Conservation (phyloP, 2,113 vertebrate species). For the Ptilorrhoa leucosticta region DNA sequence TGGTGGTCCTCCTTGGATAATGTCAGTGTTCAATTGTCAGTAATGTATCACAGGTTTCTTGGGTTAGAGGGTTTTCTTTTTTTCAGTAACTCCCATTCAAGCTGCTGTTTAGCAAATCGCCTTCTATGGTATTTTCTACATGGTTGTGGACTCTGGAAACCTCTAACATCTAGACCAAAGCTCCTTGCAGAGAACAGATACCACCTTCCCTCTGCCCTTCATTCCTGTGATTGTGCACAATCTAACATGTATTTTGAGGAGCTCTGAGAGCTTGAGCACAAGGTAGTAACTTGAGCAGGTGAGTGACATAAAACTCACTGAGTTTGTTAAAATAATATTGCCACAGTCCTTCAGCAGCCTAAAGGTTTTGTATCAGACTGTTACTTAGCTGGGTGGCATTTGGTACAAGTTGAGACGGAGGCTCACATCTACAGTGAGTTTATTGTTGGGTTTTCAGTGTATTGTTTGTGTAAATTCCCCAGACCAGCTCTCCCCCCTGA, state of each 20-base stretch:
- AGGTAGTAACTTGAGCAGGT: not conserved
- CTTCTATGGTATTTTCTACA: not conserved
- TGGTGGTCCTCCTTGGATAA: not conserved
- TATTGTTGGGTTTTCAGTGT: constrained; percentile 43
- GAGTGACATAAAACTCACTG: not conserved
- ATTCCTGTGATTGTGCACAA: not conserved
- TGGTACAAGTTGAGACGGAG: not conserved
- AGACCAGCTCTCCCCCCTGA: constrained; percentile 1
- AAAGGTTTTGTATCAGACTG: not conserved
- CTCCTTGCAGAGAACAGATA: not conserved
- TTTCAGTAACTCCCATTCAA: not conserved
- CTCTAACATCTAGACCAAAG: not conserved
- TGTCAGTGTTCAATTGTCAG: not conserved
- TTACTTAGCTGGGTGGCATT: constrained; percentile 29
- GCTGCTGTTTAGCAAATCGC: not conserved
- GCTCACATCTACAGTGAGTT: constrained; percentile 6
- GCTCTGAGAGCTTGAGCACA: not conserved
- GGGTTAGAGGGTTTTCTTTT: not conserved
- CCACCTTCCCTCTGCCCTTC: no score
- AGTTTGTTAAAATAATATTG: constrained; percentile 26
- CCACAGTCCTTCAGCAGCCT: not conserved
- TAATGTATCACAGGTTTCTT: not conserved
- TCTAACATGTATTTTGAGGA: not conserved
- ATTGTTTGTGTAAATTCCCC: constrained; percentile 45
- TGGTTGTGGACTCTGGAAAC: not conserved